Evolutionary conservation across 2,888 invertebrate genomes (phyloP), one percentile per base, ranked within the genome.

Genomic region (Tuberolachnus salignus): DNA sequence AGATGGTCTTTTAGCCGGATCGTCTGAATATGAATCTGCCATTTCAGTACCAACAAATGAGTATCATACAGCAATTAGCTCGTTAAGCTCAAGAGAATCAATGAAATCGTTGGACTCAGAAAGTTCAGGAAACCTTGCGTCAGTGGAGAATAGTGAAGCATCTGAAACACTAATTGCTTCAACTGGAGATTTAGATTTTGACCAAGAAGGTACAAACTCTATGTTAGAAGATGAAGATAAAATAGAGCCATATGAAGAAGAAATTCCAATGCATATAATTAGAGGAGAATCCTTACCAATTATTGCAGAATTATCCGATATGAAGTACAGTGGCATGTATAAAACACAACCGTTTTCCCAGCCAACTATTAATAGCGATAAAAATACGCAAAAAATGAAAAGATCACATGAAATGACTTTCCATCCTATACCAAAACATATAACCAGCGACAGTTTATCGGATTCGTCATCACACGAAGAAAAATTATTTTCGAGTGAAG

Each of bases 111-210:
- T 95, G 61, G 94, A 94, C 84, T 95, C 95, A 1, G 92, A 95
- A 86, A 94, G 93, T 82, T 95, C 95, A 0, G 94, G 94, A 21
- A 92, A 95, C 85, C 88, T 95, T 80, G 94, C 92, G 0, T 95
- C 95, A 84, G 90, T 95, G 82, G 95, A 95, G 86, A 91, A 94
- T 53, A 96, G 96, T 49, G 97, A 97, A 86, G 86, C 89, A 10
- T 96, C 96, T 0, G 97, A 97, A 87, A 98, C 97, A 1, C 86
- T 98, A 11, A 92, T 98, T 13, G 94, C 96, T 16, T 96, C 97
- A 2, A 92, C 93, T 11, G 91, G 92, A 84, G 95, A 95, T 85
- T 86, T 92, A 69, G 91, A 92, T 84, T 91, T 91, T 83, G 92
- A 92, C 83, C 88, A 92, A 81, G 89, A 91, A 83, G 90, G 90